Evolutionary conservation across 2,797 vertebrate genomes (phyloP), one percentile per base, ranked within the genome.

Genomic region (Ctenopoma multispine): DNA sequence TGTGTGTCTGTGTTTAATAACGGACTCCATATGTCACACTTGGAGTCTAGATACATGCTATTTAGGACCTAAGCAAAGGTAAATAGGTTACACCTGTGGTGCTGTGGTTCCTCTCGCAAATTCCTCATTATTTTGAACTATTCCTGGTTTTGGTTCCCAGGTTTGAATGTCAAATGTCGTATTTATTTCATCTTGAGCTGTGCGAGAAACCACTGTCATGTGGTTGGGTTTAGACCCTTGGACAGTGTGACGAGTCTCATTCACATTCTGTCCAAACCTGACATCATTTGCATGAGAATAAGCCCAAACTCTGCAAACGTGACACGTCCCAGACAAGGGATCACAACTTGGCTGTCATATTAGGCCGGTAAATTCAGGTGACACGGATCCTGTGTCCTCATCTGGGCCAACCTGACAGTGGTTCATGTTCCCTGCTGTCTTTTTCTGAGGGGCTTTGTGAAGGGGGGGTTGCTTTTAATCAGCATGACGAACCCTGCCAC

Each of bases 281-380:
- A 90, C 92, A 92, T 92, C 86, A 93, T 94, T 93, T 93, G 93
- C 93, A 94, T 93, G 90, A 93, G 89, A 93, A 93, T 91, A 92
- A 92, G 90, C 86, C 89, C 87, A 91, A 92, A 92, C 87, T 92
- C 87, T 86, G 87, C 84, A 77, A 89, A 92, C 80, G 90, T 93
- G 92, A 93, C 92, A 93, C 76, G 77, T 90, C 90, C 88, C 86
- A 92, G 92, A 93, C 92, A 90, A 81, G 89, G 90, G 90, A 93
- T 93, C 92, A 93, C 90, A 92, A 92, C 91, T 92, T 73, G 86
- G 88, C 92, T 93, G 92, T 93, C 92, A 93, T 92, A 93, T 93
- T 93, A 93, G 90, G 92, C 92, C 90, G 85, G 91, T 92, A 92
- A 93, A 93, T 93, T 92, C 92, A 93, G 92, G 92, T 93, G 92